Percentiles rank a stretch among this genome's conserved stretches.
Evolutionary conservation across 2,888 invertebrate species (phyloP).

Genomic region (Drosophila colorata): DNA sequence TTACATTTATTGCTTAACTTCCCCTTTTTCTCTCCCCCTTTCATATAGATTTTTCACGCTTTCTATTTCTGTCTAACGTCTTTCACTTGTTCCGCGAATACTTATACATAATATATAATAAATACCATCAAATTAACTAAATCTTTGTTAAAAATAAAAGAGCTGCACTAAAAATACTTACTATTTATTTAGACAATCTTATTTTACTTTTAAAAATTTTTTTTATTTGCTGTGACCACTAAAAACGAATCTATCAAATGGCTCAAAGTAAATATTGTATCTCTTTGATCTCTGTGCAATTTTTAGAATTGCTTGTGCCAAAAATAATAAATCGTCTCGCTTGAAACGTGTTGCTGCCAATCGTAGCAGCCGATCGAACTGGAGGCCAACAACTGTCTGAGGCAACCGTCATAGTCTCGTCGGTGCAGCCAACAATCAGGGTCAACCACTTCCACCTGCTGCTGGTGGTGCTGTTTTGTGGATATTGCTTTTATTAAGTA

Average conservation of each 20-base stretch:
- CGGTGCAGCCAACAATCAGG: constrained; percentile 27
- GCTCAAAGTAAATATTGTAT: neutral
- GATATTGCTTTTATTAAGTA: constrained; percentile 17
- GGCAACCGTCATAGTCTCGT: constrained; percentile 4
- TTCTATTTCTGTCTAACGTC: no score
- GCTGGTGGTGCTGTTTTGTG: constrained; percentile 6
- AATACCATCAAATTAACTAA: neutral
- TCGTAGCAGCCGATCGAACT: constrained; percentile 28
- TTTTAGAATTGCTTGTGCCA: constrained; percentile 16
- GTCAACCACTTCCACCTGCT: constrained; percentile 56
- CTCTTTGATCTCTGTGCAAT: constrained; percentile 26
- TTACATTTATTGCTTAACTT: no score
- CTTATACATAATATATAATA: neutral
- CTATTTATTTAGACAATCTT: neutral
- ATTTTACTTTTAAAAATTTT: neutral
- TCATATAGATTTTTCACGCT: no score
- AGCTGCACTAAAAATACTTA: neutral
- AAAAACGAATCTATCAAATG: constrained; percentile 15
- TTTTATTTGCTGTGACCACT: neutral
- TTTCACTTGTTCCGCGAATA: no score
- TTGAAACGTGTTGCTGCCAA: constrained; percentile 28
- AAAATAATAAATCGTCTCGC: constrained; percentile 9
- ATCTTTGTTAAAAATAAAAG: constrained; percentile 14
- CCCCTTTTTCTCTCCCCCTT: no score
- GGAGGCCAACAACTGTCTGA: constrained; percentile 34